Conservation (phyloP, 1,140 invertebrate species). For the Pseudoatta argentina region DNA sequence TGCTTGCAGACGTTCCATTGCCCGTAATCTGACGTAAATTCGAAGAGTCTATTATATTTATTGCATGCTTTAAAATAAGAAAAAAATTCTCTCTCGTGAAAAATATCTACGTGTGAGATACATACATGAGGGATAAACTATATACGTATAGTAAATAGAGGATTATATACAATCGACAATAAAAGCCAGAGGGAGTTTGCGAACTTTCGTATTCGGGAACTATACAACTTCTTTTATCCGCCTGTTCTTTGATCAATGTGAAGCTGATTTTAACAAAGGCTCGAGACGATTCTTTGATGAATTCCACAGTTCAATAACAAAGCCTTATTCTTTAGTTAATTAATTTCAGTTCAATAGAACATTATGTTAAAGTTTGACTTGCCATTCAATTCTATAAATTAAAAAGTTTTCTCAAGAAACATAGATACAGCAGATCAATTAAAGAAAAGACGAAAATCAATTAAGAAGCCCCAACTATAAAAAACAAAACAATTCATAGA, state of each 20-base stretch:
- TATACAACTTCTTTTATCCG: slow-evolving; percentile 30
- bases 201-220: slow-evolving; percentile 17
- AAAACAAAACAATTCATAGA: neutral
- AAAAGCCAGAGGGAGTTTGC: slow-evolving; percentile 24
- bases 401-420: neutral
- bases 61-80: slow-evolving; percentile 5
- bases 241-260: slow-evolving; percentile 40
- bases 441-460: neutral
- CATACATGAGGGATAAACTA: neutral
- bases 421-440: neutral
- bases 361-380: neutral
- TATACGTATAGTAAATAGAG: slow-evolving; percentile 39
- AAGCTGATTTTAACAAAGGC: slow-evolving; percentile 34
- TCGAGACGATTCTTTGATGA: neutral
- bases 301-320: neutral
- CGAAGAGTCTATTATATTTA: slow-evolving; percentile 33
- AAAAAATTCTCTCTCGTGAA: neutral
- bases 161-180: slow-evolving; percentile 33
- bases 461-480: no score
- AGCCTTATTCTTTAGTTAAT: neutral
- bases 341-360: slow-evolving; percentile 2
- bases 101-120: neutral
- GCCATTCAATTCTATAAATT: neutral
- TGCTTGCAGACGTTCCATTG: neutral
- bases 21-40: slow-evolving; percentile 25